phyloP scores from a whole-genome alignment of 2,888 invertebrate genomes.

The Ectemnius cavifrons region DNA sequence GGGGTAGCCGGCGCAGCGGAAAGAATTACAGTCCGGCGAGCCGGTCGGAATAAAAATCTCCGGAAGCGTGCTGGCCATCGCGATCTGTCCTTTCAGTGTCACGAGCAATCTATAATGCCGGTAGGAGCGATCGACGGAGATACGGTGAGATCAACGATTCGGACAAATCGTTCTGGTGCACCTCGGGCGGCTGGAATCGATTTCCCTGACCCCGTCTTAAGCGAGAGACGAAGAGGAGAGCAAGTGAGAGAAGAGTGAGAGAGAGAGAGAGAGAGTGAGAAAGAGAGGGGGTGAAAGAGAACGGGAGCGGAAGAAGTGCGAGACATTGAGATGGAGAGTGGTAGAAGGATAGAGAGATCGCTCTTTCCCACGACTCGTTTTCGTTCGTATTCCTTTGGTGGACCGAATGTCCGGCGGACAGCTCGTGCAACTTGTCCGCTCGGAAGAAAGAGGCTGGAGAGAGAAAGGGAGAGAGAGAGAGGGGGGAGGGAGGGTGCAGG shows the following conservation, averaged over 20 bases:
- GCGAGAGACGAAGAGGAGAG: background rate
- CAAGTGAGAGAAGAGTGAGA: background rate
- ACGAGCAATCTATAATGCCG: constrained; percentile 7
- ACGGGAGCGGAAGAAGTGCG: background rate
- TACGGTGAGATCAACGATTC: background rate
- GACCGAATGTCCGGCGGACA: too few relatives aligned
- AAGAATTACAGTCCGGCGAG: background rate
- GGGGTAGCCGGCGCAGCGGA: too few relatives aligned
- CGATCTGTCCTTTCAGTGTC: constrained; percentile 5
- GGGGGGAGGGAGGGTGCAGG: too few relatives aligned
- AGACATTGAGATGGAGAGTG: background rate
- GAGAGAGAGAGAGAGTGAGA: constrained; percentile 14
- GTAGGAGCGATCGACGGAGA: background rate
- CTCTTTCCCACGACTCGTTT: background rate
- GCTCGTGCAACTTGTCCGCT: too few relatives aligned
- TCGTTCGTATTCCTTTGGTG: constrained; percentile 8
- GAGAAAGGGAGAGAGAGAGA: too few relatives aligned
- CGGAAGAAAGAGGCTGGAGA: too few relatives aligned
- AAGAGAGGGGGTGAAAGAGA: background rate
- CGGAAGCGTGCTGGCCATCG: too few relatives aligned
- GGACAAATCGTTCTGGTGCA: constrained; percentile 11
- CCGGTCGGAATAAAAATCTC: background rate
- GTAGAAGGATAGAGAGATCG: constrained; percentile 2
- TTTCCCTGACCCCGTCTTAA: constrained; percentile 3
- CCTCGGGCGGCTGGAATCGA: constrained; percentile 10